A percentile compares a stretch with the other conserved stretches of the same genome.
Conservation (phyloP, 2,797 vertebrate species). For the Threskiornis aethiopicus region DNA sequence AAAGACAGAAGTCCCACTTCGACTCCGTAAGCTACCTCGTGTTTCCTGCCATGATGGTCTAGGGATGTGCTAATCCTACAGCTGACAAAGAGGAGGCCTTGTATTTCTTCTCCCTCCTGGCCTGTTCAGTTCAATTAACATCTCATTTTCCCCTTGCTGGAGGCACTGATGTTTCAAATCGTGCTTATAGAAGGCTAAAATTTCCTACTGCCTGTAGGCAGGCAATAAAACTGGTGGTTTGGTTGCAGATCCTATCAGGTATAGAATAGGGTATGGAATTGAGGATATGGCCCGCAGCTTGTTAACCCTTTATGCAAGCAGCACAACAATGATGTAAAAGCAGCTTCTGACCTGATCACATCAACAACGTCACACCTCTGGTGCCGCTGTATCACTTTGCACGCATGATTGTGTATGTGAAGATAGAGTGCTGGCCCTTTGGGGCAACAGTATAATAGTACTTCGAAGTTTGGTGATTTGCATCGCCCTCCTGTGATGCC, state of each 20-base stretch:
- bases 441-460: not conserved
- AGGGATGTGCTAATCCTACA: not conserved
- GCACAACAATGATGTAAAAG: not conserved
- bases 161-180: conserved; percentile 14
- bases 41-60: not conserved
- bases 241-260: conserved; percentile 58
- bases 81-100: not conserved
- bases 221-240: conserved; percentile 53
- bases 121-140: conserved; percentile 28
- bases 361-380: not conserved
- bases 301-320: not conserved
- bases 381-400: not conserved
- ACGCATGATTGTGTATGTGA: not conserved
- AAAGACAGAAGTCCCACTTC: not conserved
- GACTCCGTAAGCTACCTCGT: not conserved
- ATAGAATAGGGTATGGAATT: not conserved
- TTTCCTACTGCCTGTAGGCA: conserved; percentile 47
- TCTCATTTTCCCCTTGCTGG: conserved; percentile 5
- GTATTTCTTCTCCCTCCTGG: conserved; percentile 27
- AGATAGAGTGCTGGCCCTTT: not conserved
- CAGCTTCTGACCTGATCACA: not conserved
- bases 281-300: conserved; percentile 26
- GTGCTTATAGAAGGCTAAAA: conserved; percentile 36
- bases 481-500: conserved; percentile 3
- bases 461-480: conserved; percentile 33